These are phyloP conservation scores for Nyctereutes procyonoides DNA, from an alignment of 2,113 vertebrate genomes.

Conservation along the genomic window DNA sequence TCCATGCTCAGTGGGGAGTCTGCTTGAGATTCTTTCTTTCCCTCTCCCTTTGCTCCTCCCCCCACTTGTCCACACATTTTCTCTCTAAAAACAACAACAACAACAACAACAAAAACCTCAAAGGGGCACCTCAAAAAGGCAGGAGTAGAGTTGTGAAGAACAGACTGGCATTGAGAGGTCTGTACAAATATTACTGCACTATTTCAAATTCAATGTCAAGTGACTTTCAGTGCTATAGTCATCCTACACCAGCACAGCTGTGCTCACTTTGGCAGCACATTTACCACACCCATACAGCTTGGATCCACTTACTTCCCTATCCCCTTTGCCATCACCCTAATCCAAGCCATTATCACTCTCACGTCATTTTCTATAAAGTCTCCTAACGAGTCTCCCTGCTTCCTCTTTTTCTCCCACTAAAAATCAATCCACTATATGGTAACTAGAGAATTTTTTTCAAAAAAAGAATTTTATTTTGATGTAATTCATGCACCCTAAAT, in stretches of 20 bases:
- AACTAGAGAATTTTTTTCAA: not conserved
- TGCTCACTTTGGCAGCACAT: too few species aligned
- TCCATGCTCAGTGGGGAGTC: too few species aligned
- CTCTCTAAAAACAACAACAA: too few species aligned
- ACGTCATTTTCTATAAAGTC: not conserved
- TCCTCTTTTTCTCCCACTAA: not conserved
- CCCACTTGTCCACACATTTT: too few species aligned
- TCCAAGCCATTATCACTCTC: not conserved
- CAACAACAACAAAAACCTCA: too few species aligned
- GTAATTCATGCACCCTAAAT: not conserved
- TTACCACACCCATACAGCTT: not conserved
- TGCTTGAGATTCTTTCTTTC: too few species aligned
- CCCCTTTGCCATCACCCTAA: not conserved
- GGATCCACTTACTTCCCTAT: not conserved
- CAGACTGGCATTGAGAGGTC: not conserved
- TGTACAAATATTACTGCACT: not conserved
- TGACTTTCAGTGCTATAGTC: not conserved
- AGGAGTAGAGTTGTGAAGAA: not conserved
- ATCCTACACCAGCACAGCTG: not conserved
- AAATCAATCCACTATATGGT: not conserved
- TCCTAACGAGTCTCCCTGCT: not conserved
- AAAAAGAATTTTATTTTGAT: not conserved
- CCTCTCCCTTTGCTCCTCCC: too few species aligned
- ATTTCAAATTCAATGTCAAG: not conserved
- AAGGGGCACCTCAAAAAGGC: too few species aligned